These are phyloP conservation scores for Ceratosolen solmsi DNA, from an alignment of 1,140 invertebrate species.

Conservation along the genomic window DNA sequence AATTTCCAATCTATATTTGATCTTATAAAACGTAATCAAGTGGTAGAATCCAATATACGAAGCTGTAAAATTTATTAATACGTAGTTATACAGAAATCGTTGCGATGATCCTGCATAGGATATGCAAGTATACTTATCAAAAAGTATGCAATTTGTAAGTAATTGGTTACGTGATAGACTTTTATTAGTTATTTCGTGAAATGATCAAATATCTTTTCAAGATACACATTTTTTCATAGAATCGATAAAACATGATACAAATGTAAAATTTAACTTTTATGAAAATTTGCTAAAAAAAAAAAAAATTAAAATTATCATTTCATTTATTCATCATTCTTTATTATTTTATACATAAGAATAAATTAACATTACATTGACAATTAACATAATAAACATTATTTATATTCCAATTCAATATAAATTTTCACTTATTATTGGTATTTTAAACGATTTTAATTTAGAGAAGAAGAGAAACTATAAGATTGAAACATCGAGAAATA, in stretches of 20 bases:
- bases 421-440: too few relatives aligned
- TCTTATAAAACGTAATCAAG: not conserved
- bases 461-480: too few relatives aligned
- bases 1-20: not conserved
- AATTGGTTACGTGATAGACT: constrained; percentile 17
- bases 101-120: not conserved
- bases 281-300: not conserved
- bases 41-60: not conserved
- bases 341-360: too few relatives aligned
- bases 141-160: not conserved
- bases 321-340: too few relatives aligned
- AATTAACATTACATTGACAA: too few relatives aligned
- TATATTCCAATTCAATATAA: too few relatives aligned
- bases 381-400: too few relatives aligned
- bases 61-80: not conserved
- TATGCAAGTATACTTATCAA: not conserved
- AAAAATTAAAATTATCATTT: too few relatives aligned
- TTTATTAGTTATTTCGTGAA: not conserved
- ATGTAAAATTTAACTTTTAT: not conserved
- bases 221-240: not conserved
- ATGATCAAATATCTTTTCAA: not conserved
- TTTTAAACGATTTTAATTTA: too few relatives aligned
- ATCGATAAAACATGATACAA: not conserved
- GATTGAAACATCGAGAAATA: too few relatives aligned
- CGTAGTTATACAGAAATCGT: not conserved